A percentile compares a stretch with the other conserved stretches of the same genome.
phyloP scores from a whole-genome alignment of 2,113 vertebrate species.

The Fregetta grallaria region DNA sequence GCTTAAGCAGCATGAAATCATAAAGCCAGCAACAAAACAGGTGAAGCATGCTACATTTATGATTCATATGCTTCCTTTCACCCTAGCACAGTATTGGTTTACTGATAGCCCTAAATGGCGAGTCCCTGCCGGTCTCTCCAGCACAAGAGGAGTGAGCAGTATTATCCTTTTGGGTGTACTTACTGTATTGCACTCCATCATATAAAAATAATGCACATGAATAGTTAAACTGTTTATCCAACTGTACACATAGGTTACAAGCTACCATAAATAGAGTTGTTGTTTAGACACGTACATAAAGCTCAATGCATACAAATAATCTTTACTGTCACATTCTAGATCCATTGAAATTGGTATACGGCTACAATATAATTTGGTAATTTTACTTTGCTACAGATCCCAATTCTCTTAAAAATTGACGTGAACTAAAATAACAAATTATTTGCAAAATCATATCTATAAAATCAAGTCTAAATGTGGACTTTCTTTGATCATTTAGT shows the following conservation, averaged over 20 bases:
- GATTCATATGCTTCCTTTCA: conserved; percentile 68
- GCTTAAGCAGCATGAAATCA: conserved; percentile 71
- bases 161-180: conserved; percentile 66
- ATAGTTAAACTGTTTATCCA: conserved; percentile 67
- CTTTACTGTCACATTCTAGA: neutral
- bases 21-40: conserved; percentile 71
- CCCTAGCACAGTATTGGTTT: conserved; percentile 45
- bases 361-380: neutral
- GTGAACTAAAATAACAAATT: neutral
- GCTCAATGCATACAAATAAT: conserved; percentile 13
- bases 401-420: neutral
- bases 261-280: conserved; percentile 6
- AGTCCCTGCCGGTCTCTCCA: conserved; percentile 36
- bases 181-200: conserved; percentile 53
- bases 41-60: conserved; percentile 69
- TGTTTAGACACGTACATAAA: conserved; percentile 12
- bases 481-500: neutral
- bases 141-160: conserved; percentile 38
- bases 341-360: neutral
- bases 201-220: conserved; percentile 61
- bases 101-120: conserved; percentile 56
- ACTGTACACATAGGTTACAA: conserved; percentile 51
- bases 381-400: neutral
- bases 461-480: neutral
- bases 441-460: neutral